Base-by-base conservation (phyloP, 2,113 vertebrate genomes). In the Promerops cafer region DNA sequence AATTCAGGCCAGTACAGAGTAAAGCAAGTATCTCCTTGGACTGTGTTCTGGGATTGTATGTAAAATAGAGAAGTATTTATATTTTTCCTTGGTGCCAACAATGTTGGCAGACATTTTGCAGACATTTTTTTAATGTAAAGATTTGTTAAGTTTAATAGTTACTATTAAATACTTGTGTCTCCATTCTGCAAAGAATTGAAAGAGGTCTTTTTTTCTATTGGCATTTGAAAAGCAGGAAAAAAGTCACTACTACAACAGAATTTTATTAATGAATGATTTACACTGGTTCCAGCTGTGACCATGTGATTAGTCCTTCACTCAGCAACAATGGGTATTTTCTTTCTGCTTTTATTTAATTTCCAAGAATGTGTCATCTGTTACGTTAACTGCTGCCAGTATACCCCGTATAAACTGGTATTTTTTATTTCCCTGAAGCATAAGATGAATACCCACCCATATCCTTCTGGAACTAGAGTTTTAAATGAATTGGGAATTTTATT, bases 231-330 rank as follows among this genome's bases (percentile, higher is more conserved):
- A 97, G 90, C 90, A 95, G 93, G 35, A 96, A 95, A 96, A 93
- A 97, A 98, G 90, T 97, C 87, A 91, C 87, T 96, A 90, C 95
- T 97, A 86, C 87, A 96, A 94, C 95, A 97, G 94, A 94, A 77
- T 97, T 97, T 98, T 98, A 98, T 98, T 98, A 98, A 98, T 97
- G 97, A 98, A 96, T 96, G 96, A 98, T 98, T 97, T 98, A 95
- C 97, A 96, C 95, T 96, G 95, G 96, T 97, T 98, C 98, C 97
- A 98, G 98, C 98, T 98, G 98, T 98, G 97, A 96, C 96, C 97
- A 97, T 98, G 98, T 97, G 98, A 97, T 98, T 96, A 98, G 97
- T 87, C 95, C 97, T 98, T 98, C 97, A 94, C 96, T 91, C 92
- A 97, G 90, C 94, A 97, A 97, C 97, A 97, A 96, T 98, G 97